A percentile compares a stretch with the other conserved stretches of the same genome.
These are phyloP conservation scores for Caenorhabditis remanei DNA, from an alignment of 1,140 invertebrate genomes.

Conservation along the genomic window DNA sequence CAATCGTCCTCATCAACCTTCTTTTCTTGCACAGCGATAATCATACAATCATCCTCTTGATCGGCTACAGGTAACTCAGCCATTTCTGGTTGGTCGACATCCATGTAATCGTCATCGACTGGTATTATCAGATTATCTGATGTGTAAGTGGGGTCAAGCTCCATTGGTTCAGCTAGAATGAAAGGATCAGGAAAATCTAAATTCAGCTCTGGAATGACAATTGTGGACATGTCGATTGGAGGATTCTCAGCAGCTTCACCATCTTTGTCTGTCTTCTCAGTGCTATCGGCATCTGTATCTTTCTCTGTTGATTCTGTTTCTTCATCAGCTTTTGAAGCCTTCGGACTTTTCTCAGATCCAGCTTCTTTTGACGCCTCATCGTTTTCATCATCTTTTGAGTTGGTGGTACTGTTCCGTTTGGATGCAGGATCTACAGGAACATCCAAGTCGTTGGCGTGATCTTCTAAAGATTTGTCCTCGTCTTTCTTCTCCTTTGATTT, in stretches of 20 bases:
- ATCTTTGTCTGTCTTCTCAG: no score
- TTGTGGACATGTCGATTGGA: no score
- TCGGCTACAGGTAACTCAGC: background rate
- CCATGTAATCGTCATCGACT: background rate
- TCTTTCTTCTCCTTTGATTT: background rate
- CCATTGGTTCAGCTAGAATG: no score
- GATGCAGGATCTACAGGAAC: background rate
- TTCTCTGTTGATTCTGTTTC: no score
- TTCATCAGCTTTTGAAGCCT: no score
- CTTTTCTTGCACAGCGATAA: background rate
- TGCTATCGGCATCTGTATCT: no score
- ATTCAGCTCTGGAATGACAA: no score
- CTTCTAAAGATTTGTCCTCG: background rate
- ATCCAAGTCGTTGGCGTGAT: background rate
- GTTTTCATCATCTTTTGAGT: slow-evolving; percentile 3
- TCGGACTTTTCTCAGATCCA: background rate
- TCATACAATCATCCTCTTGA: background rate
- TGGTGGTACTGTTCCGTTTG: background rate
- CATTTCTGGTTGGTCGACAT: background rate
- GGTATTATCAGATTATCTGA: no score
- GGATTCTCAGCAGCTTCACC: no score
- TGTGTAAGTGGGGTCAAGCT: no score
- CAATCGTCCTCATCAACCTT: background rate
- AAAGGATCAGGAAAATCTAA: no score
- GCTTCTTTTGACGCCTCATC: background rate